Evolutionary conservation across 2,888 invertebrate genomes (phyloP), one percentile per base, ranked within the genome.

Genomic region (Drosophila greeni): DNA sequence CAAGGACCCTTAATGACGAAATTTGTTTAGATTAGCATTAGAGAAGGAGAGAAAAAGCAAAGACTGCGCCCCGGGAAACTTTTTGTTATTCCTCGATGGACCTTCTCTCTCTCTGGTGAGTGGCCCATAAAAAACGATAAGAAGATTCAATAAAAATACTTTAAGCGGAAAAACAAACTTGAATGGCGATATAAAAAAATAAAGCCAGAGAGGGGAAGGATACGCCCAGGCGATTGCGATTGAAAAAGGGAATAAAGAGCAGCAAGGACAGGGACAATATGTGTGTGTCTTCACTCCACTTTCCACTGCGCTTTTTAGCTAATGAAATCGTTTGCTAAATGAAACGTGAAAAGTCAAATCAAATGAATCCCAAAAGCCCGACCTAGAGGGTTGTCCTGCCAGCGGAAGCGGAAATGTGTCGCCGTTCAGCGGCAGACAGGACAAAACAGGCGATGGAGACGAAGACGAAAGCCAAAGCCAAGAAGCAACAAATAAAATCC

Each of bases 121-220:
- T 70, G 62, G 70, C 53, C 53, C 79, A 85, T 85, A 85, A 85
- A 85, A 85, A 85, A 86, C 76, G 79, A 80, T 84, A 84, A 84
- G 73, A 65, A 74, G 65, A 74, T 84, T 82, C 80, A 85, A 83
- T 85, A 87, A 86, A 86, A 86, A 82, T 85, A 82, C 84, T 86
- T 86, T 86, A 80, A 85, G 86, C 86, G 87, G 87, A 86, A 86
- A 85, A 87, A 86, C 85, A 86, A 87, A 83, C 87, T 86, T 77
- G 74, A 85, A 76, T 84, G 72, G 68, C 84, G 80, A 79, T 79
- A 82, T 82, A 82, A 75, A 72, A 70, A 47, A 72, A 65, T 42
- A 70, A 39, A 26, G 24, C 9, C 23, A 14, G 40, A 40, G 40
- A 33, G 45, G 53, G 65, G 58, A 47, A 66, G 56, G 54, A 45